These are phyloP conservation scores for Papilio dardanus DNA, from an alignment of 1,140 invertebrate species.

Conservation along the genomic window DNA sequence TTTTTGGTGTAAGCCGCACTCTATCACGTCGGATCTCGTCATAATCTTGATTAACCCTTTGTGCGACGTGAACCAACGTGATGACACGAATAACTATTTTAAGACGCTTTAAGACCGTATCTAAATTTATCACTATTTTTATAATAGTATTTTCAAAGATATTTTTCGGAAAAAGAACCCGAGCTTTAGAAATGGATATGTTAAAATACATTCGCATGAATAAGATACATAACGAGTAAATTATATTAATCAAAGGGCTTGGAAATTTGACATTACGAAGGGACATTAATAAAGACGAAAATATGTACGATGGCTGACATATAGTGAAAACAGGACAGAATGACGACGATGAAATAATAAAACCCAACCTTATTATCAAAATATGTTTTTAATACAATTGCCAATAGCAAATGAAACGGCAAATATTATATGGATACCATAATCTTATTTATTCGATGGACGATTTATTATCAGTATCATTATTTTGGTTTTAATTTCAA, in stretches of 20 bases:
- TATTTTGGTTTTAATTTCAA: not conserved
- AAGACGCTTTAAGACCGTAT: not conserved
- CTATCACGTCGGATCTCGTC: constrained; percentile 4
- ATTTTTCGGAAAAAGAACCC: too few species aligned
- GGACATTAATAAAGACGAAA: too few species aligned
- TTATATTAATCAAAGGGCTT: too few species aligned
- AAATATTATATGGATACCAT: not conserved
- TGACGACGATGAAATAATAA: not conserved
- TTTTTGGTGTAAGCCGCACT: constrained; percentile 6
- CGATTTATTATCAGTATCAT: not conserved
- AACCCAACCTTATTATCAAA: not conserved
- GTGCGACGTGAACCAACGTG: not conserved
- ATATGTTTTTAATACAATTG: not conserved
- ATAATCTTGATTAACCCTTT: constrained; percentile 21
- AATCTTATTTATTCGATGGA: not conserved
- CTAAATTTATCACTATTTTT: not conserved
- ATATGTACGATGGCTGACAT: too few species aligned
- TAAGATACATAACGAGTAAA: too few species aligned
- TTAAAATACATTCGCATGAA: too few species aligned
- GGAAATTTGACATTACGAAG: too few species aligned
- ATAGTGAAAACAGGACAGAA: not conserved
- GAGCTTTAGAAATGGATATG: too few species aligned
- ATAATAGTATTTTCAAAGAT: not conserved
- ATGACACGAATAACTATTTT: constrained; percentile 16
- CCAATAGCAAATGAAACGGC: not conserved